Conservation (phyloP, 2,113 vertebrate genomes). For the Petrocephalus zakoni region DNA sequence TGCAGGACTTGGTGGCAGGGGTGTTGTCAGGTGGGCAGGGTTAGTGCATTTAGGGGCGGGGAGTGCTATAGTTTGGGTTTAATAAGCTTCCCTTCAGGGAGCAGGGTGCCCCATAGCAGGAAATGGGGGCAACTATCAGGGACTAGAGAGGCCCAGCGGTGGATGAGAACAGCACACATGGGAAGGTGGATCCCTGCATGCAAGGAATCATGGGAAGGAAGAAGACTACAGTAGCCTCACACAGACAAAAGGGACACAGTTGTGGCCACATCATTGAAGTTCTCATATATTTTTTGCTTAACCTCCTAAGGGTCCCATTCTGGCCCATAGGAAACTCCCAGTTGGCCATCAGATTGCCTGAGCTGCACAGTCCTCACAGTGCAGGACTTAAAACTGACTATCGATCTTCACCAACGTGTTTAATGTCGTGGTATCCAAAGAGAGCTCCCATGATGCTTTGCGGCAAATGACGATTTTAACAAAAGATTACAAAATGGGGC, state of each 20-base stretch:
- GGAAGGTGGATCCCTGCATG: not conserved
- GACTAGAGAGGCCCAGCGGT: not conserved
- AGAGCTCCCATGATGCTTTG: not conserved
- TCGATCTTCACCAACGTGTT: not conserved
- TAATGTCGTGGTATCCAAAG: not conserved
- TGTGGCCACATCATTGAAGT: not conserved
- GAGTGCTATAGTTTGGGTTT: not conserved
- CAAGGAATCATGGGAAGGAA: not conserved
- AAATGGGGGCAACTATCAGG: not conserved
- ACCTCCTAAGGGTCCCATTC: not conserved
- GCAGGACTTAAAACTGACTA: not conserved
- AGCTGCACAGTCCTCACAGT: not conserved
- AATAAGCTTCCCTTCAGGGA: not conserved
- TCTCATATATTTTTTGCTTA: not conserved
- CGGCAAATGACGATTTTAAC: not conserved
- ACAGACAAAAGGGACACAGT: not conserved
- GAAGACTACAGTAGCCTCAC: not conserved
- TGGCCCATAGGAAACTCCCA: not conserved
- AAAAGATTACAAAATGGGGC: not conserved
- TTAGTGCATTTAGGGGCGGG: not conserved
- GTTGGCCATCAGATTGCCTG: not conserved
- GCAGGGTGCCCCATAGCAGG: not conserved
- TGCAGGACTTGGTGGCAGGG: not conserved
- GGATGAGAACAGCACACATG: not conserved
- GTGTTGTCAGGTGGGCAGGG: not conserved